Conservation (phyloP, 2,113 vertebrate species). For the Ranitomeya imitator region DNA sequence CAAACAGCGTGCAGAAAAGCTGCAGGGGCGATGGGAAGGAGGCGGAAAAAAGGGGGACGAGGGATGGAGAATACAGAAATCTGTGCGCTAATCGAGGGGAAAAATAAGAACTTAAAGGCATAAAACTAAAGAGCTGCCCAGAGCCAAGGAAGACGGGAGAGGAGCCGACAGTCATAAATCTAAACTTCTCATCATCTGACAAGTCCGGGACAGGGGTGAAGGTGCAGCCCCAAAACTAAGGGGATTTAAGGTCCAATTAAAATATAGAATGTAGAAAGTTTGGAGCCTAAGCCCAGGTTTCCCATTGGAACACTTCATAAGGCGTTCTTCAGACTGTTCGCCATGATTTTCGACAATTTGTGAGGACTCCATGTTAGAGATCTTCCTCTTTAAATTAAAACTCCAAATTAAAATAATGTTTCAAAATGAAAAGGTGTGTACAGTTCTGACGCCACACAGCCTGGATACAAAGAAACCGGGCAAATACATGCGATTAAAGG, state of each 20-base stretch:
- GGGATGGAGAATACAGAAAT: slow-evolving; percentile 56
- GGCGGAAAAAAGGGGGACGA: neutral
- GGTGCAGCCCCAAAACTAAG: neutral
- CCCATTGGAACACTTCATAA: neutral
- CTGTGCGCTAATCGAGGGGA: slow-evolving; percentile 37
- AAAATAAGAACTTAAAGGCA: slow-evolving; percentile 51
- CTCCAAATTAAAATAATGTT: too few relatives aligned
- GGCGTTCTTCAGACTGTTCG: too few relatives aligned
- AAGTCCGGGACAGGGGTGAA: neutral
- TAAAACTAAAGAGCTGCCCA: neutral
- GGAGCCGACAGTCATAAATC: neutral
- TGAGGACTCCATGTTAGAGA: too few relatives aligned
- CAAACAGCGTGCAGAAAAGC: neutral
- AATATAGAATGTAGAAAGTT: neutral
- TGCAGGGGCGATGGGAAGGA: slow-evolving; percentile 51
- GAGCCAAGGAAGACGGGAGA: neutral
- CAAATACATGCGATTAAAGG: too few relatives aligned
- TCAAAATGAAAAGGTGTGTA: neutral
- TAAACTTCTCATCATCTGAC: neutral
- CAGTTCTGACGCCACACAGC: neutral
- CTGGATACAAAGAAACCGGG: too few relatives aligned
- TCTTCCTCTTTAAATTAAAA: too few relatives aligned
- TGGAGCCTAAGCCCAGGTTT: neutral
- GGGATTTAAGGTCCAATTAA: neutral
- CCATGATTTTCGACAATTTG: too few relatives aligned